Evolutionary conservation across 2,113 vertebrate genomes (phyloP), one percentile per base, ranked within the genome.

Genomic region (Delphinapterus leucas): DNA sequence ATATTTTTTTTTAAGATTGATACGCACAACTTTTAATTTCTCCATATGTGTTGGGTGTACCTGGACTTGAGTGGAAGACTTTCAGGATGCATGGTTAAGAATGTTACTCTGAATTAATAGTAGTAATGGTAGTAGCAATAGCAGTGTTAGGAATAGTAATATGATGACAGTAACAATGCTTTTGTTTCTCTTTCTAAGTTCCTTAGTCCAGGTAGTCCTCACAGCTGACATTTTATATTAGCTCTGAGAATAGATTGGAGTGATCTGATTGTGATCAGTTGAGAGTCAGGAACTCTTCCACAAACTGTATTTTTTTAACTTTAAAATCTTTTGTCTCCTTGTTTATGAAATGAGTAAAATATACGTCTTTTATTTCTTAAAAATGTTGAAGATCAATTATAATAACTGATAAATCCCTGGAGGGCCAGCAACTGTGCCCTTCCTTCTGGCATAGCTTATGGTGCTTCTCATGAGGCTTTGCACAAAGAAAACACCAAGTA

Each of bases 1-100:
- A 60, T 90, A 93, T 58, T 94, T 93, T 55, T 87, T 88, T 94
- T 88, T 76, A 58, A 38, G 67, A 63, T 92, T 15, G 49, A 58
- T 49, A 71, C 38, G 9, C 17, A 47, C 26, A 55, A 55, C 14
- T 82, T 85, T 70, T 11, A 74, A 44, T 80, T 88, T 23, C 49
- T 83, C 15, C 14, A 17, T 41, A 17, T 85, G 9, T 55, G 25
- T 85, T 61, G 20, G 26, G 53, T 49, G 23, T 15, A 41, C 38
- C 73, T 71, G 47, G 28, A 84, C 38, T 74, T 89, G 33, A 63
- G 38, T 65, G 8, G 47, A 44, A 13, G n/a, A 58, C 11, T 91
- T 95, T 1, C 18, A 68, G 38, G 18, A 11, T 79, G 3, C 23
- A 18, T 44, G 14, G 58, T 63, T 63, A 18, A 84, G 44, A 80